phyloP scores from a whole-genome alignment of 2,113 vertebrate species.

The Lagopus muta region DNA sequence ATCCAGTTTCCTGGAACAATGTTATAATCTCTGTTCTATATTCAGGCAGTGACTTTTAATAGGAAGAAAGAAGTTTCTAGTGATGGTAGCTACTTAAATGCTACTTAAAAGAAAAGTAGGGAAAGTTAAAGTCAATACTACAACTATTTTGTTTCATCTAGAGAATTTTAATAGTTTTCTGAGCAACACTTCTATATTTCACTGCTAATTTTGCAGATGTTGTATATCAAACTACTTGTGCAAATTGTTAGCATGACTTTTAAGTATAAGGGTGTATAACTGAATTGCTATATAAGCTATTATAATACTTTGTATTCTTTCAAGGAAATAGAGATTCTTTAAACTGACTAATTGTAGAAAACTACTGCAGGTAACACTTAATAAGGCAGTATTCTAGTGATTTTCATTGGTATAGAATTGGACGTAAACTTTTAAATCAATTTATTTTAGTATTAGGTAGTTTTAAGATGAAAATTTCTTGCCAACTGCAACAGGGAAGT shows the following conservation, averaged over 20 bases:
- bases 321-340: not conserved
- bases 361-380: not conserved
- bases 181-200: not conserved
- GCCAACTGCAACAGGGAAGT: not conserved
- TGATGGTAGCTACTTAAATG: not conserved
- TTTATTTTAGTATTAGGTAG: not conserved
- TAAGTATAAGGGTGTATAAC: not conserved
- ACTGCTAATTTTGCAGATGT: not conserved
- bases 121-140: not conserved
- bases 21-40: not conserved
- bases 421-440: not conserved
- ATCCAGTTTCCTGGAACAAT: not conserved
- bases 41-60: not conserved
- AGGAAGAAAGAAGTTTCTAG: not conserved
- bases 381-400: not conserved
- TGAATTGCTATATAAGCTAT: not conserved
- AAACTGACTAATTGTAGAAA: not conserved
- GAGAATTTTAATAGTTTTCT: not conserved
- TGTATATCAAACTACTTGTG: not conserved
- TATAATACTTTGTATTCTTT: not conserved
- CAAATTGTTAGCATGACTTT: not conserved
- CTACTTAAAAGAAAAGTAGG: not conserved
- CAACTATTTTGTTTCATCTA: not conserved
- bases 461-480: not conserved
- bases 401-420: not conserved